Evolutionary conservation across 2,888 invertebrate species (phyloP).

Genomic region (Abrostola tripartita): DNA sequence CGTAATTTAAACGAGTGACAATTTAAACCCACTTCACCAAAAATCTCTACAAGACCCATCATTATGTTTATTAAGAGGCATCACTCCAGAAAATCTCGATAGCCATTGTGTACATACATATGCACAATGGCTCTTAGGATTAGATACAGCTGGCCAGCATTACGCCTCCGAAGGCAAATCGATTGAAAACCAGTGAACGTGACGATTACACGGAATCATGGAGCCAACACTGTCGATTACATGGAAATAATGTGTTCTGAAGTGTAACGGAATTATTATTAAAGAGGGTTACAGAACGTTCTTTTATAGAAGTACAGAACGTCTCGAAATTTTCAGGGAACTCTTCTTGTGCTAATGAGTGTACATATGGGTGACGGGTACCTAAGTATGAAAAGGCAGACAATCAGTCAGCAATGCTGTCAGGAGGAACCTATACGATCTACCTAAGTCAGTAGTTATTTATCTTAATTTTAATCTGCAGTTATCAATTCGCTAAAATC

Average conservation of each 20-base stretch:
- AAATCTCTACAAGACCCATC: constrained; percentile 18
- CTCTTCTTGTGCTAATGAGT: no score
- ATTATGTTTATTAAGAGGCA: constrained; percentile 52
- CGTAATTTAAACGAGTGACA: not conserved
- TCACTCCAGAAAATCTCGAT: constrained; percentile 53
- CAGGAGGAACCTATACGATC: no score
- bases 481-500: no score
- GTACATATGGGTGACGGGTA: no score
- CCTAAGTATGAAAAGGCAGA: no score
- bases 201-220: constrained; percentile 29
- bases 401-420: no score
- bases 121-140: not conserved
- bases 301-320: no score
- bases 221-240: constrained; percentile 28
- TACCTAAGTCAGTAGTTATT: no score
- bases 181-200: constrained; percentile 63
- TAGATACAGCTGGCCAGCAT: constrained; percentile 42
- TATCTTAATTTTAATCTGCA: no score
- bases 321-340: no score
- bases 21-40: constrained; percentile 16
- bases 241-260: not conserved
- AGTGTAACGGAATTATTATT: not conserved
- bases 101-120: constrained; percentile 34
- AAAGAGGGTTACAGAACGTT: no score
- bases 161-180: constrained; percentile 52